Evolutionary conservation across 2,797 vertebrate species (phyloP).

Genomic region (Loriculus beryllinus): DNA sequence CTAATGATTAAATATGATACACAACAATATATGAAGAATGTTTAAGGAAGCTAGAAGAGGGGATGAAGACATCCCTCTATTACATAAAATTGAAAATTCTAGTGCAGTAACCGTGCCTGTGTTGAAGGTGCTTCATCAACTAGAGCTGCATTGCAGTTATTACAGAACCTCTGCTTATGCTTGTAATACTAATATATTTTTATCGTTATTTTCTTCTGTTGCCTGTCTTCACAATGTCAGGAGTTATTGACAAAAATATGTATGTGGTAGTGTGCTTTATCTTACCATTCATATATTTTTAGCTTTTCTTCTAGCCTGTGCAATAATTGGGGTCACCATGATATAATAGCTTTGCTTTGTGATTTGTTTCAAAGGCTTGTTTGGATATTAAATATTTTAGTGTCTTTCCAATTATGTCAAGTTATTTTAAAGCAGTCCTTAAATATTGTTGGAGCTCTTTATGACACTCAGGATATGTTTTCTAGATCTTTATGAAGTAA

Average conservation of each 20-base stretch:
- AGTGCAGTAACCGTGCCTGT: background rate
- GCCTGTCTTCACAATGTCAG: constrained; percentile 15
- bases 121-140: background rate
- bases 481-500: constrained; percentile 48
- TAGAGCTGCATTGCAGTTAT: background rate
- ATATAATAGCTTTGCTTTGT: constrained; percentile 12
- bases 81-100: background rate
- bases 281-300: background rate
- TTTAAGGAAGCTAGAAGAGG: background rate
- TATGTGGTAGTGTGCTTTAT: background rate
- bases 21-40: background rate
- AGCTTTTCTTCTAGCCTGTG: constrained; percentile 10
- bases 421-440: constrained; percentile 20
- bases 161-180: background rate
- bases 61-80: background rate
- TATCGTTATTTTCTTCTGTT: constrained; percentile 14
- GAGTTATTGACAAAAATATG: constrained; percentile 30
- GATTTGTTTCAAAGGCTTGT: constrained; percentile 48
- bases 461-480: constrained; percentile 44
- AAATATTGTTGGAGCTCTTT: background rate
- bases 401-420: constrained; percentile 42
- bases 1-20: background rate
- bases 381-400: constrained; percentile 61
- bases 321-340: constrained; percentile 12
- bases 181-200: background rate